These are phyloP conservation scores for Pitta sordida DNA, from an alignment of 2,113 vertebrate genomes.

Conservation along the genomic window DNA sequence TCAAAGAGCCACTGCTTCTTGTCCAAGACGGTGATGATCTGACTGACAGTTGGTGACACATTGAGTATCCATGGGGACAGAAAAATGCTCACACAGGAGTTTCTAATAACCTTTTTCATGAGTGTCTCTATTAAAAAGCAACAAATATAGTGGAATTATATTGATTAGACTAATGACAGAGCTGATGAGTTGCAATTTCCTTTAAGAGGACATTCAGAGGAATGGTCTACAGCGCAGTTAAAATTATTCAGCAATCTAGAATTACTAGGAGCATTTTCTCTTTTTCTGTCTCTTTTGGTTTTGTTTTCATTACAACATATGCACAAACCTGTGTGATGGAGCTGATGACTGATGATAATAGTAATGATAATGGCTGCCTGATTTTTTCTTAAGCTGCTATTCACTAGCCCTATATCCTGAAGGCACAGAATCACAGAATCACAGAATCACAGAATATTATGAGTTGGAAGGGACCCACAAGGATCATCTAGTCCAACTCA, in stretches of 20 bases:
- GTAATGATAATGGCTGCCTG: slow-evolving; percentile 29
- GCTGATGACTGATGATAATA: slow-evolving; percentile 43
- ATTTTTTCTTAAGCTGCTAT: slow-evolving; percentile 16
- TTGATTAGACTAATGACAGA: slow-evolving; percentile 25
- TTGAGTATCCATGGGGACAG: neutral
- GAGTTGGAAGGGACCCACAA: too few species aligned
- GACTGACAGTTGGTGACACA: slow-evolving; percentile 5
- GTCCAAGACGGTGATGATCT: neutral
- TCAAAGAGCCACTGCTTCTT: neutral
- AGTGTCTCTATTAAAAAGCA: neutral
- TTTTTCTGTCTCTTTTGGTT: neutral
- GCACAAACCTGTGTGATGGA: slow-evolving; percentile 12
- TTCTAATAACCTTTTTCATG: neutral
- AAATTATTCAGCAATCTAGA: slow-evolving; percentile 27
- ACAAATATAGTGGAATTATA: neutral
- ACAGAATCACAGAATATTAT: too few species aligned
- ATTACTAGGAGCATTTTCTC: neutral
- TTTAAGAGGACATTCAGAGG: neutral
- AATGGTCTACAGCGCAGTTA: neutral
- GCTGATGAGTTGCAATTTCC: neutral
- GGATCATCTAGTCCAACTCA: too few species aligned
- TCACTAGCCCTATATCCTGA: neutral
- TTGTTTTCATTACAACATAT: neutral
- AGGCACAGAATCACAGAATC: too few species aligned
- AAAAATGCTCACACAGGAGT: neutral